Conservation (phyloP, 2,113 vertebrate species). For the Lichenostomus cassidix region DNA sequence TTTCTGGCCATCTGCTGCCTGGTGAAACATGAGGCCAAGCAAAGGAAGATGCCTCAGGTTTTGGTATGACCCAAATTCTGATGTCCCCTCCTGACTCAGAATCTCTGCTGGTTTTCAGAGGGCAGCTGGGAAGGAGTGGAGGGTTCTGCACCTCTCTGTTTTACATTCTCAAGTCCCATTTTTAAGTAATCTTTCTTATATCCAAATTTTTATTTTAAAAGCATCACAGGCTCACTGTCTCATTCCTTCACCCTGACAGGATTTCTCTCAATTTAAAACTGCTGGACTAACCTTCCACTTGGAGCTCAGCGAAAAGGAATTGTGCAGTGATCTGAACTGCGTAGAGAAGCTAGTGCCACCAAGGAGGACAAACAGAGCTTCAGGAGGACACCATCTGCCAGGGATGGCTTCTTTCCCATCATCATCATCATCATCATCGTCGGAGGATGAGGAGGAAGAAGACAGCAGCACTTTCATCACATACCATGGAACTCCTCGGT, state of each 20-base stretch:
- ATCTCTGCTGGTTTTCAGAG: background rate
- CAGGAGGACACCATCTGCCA: background rate
- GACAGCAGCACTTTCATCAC: background rate
- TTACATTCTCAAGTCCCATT: background rate
- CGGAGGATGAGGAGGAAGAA: slow-evolving; percentile 25
- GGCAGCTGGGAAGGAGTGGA: background rate
- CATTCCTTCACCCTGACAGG: background rate
- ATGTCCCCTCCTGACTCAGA: background rate
- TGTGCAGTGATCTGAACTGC: background rate
- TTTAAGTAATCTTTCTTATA: background rate
- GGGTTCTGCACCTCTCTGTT: background rate
- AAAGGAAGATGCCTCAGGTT: background rate
- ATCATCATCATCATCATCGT: background rate
- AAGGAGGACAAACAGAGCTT: background rate
- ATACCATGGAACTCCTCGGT: background rate
- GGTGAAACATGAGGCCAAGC: background rate
- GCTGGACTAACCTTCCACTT: background rate
- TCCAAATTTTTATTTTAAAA: background rate
- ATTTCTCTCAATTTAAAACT: background rate
- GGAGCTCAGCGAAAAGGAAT: background rate
- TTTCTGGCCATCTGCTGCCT: background rate
- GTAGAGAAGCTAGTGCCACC: background rate
- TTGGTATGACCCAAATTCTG: slow-evolving; percentile 29
- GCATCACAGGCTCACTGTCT: background rate
- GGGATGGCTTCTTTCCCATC: background rate